Evolutionary conservation across 2,888 invertebrate species (phyloP).

Genomic region (Stratiomys singularior): DNA sequence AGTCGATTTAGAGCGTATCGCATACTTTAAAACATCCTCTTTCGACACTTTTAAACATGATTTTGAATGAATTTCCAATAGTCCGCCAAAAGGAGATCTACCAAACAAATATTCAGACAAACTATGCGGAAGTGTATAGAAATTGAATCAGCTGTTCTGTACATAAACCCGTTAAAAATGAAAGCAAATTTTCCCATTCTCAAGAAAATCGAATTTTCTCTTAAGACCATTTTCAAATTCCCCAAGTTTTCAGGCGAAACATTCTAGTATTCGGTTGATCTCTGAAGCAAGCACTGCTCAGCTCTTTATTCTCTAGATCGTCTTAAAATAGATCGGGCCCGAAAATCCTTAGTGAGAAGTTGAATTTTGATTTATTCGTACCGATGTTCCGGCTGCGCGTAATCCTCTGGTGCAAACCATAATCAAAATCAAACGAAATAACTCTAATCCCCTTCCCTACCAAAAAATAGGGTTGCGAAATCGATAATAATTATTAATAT

Average conservation of each 20-base stretch:
- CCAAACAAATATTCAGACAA: too few relatives aligned
- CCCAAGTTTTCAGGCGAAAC: not conserved
- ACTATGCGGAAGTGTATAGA: not conserved
- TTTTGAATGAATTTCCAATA: too few relatives aligned
- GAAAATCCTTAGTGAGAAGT: constrained; percentile 37
- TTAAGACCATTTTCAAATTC: not conserved
- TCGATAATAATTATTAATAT: too few relatives aligned
- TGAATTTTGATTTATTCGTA: constrained; percentile 46
- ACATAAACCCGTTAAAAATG: not conserved
- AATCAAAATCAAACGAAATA: too few relatives aligned
- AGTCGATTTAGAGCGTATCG: too few relatives aligned
- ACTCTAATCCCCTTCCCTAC: not conserved
- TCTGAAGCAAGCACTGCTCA: constrained; percentile 15
- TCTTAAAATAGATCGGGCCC: constrained; percentile 47
- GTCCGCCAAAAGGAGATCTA: too few relatives aligned
- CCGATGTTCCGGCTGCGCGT: not conserved
- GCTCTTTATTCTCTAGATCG: constrained; percentile 21
- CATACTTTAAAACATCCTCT: too few relatives aligned
- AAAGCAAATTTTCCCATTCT: constrained; percentile 12
- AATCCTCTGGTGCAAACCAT: not conserved
- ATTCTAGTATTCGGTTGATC: constrained; percentile 12
- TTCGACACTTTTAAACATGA: too few relatives aligned
- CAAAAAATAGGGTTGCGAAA: not conserved
- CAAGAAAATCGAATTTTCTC: not conserved
- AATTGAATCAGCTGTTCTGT: not conserved